These are phyloP conservation scores for Equus przewalskii DNA, from an alignment of 2,113 vertebrate species.

Conservation along the genomic window DNA sequence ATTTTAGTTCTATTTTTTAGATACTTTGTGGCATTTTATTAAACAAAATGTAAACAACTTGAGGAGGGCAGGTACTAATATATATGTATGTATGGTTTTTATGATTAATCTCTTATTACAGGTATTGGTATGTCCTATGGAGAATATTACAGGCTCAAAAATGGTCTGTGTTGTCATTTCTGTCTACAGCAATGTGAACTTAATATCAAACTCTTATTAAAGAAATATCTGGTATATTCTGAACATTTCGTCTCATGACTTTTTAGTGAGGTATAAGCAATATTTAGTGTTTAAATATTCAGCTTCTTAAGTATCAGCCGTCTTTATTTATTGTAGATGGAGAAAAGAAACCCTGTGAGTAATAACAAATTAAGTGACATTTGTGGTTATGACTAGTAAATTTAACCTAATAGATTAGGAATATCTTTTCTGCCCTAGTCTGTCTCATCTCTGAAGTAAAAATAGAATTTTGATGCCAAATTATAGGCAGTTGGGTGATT, in stretches of 20 bases:
- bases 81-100: not conserved
- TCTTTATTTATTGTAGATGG: slow-evolving; percentile 63
- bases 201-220: not conserved
- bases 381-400: not conserved
- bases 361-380: slow-evolving; percentile 8
- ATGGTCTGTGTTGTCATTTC: not conserved
- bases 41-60: not conserved
- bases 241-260: not conserved
- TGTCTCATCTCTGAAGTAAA: not conserved
- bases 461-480: slow-evolving; percentile 1
- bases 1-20: slow-evolving; percentile 16
- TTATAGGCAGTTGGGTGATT: not conserved
- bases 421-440: slow-evolving; percentile 46
- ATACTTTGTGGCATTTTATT: not conserved
- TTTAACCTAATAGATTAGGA: not conserved
- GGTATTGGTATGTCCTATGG: not conserved
- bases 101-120: not conserved
- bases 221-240: not conserved
- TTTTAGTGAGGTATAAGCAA: not conserved
- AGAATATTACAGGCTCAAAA: not conserved
- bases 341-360: not conserved
- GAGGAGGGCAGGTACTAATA: not conserved
- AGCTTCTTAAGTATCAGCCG: slow-evolving; percentile 68
- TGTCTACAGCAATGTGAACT: not conserved
- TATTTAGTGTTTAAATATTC: not conserved